Conservation (phyloP, 2,797 vertebrate species). For the Peromyscus aztecus region DNA sequence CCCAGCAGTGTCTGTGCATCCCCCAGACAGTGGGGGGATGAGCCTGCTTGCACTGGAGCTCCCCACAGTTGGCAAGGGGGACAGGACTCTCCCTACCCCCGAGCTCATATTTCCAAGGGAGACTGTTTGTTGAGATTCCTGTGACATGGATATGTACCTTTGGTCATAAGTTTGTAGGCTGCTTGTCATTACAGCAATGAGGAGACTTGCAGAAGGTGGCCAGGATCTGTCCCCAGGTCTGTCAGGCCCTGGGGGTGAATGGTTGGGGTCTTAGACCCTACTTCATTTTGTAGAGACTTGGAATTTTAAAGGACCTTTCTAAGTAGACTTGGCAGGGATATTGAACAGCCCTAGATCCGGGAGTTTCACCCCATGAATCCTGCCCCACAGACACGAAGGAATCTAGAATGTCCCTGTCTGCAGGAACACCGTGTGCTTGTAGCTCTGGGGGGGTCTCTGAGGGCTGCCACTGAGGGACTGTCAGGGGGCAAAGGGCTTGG, state of each 20-base stretch:
- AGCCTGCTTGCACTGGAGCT: not conserved
- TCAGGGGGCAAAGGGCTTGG: not conserved
- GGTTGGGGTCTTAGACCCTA: not conserved
- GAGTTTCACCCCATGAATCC: not conserved
- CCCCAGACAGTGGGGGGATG: not conserved
- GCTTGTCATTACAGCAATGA: not conserved
- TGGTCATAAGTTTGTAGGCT: accelerated
- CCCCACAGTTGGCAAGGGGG: not conserved
- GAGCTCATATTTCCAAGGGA: not conserved
- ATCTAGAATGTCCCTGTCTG: not conserved
- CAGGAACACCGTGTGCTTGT: not conserved
- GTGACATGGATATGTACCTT: not conserved
- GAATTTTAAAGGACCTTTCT: conserved; percentile 23
- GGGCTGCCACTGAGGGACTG: not conserved
- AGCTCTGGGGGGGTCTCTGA: not conserved
- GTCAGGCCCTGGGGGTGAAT: not conserved
- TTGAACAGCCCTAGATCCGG: not conserved
- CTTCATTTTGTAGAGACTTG: not conserved
- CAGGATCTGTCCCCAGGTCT: not conserved
- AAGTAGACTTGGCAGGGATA: not conserved
- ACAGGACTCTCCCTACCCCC: not conserved
- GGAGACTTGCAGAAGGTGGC: not conserved
- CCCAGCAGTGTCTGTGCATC: accelerated
- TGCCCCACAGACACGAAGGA: not conserved
- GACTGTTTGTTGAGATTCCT: no score